Evolutionary conservation across 92 coral and sea anemone species (phyloP).

Genomic region (Siderastrea siderea): DNA sequence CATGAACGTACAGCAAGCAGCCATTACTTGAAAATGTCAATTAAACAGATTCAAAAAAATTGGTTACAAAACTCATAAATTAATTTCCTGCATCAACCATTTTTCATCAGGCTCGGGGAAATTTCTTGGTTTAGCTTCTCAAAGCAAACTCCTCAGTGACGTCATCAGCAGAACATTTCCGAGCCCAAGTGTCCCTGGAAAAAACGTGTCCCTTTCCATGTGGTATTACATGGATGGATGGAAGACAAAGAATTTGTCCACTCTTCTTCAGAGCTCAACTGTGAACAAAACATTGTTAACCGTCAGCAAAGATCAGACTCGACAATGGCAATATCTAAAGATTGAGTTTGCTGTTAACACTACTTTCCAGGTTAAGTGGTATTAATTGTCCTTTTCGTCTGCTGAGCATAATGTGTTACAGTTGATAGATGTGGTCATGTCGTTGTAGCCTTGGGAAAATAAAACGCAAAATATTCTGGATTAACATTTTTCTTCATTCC

Average conservation of each 20-base stretch:
- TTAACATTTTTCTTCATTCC: neutral
- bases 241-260: neutral
- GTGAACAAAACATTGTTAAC: neutral
- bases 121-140: constrained; percentile 22
- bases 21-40: no score
- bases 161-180: constrained; percentile 9
- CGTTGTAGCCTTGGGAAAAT: neutral
- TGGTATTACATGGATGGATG: constrained; percentile 42
- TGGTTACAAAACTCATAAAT: neutral
- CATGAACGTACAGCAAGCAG: no score
- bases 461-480: neutral
- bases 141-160: constrained; percentile 9
- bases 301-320: neutral
- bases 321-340: constrained; percentile 5
- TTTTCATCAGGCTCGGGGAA: constrained; percentile 4
- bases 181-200: neutral
- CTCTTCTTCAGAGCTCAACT: neutral
- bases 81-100: neutral
- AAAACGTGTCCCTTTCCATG: constrained; percentile 9
- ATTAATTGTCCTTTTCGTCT: no score
- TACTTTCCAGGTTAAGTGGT: neutral
- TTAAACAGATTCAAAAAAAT: no score
- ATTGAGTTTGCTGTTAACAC: neutral
- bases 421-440: no score
- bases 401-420: no score